Base-by-base conservation (phyloP, 1,140 invertebrate species). In the Neomicropteryx cornuta region DNA sequence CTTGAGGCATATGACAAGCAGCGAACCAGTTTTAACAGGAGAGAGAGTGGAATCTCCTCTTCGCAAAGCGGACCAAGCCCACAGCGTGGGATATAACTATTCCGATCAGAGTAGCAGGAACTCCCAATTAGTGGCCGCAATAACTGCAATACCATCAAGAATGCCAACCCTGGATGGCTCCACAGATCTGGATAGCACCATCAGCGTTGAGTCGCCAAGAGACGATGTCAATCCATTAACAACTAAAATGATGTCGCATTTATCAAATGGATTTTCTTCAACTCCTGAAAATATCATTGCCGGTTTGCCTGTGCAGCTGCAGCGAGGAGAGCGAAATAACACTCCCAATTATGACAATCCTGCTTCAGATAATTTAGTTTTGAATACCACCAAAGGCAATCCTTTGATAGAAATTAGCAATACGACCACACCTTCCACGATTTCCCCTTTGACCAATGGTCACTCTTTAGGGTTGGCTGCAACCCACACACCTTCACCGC, bases 381-480 rank as follows among this genome's bases (percentile, higher is more conserved):
- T 62, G 4, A 56, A 51, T 17, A 43, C 46, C 1, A 54, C 45
- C 13, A 61, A 59, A 49, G 50, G 40, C 2, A 56, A 56, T 23
- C 38, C 50, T 10, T 27, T 27, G 8, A 8, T 61, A 24, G 39
- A 56, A 36, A 48, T 43, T 4, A 63, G 56, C 37, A 62, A 60
- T 16, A 58, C 52, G 6, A 62, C 59, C n/a, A 65, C 62, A 16
- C 62, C 62, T 2, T 65, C 63, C 3, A 63, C 62, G 0, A 64
- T 64, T 41, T 68, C 66, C 1, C 64, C 63, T 2, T 42, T 66
- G 11, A 56, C 58, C 33, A 67, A 67, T 39, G 66, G 64, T 0
- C 64, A 68, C 38, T 60, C 58, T 0, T 44, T 65, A 19, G 57
- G 56, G 10, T 45, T 55, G 3, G 18, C 5, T 43, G 38, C 32